These are phyloP conservation scores for Actinostola sp. DNA, from an alignment of 92 coral and sea anemone genomes.

Conservation along the genomic window DNA sequence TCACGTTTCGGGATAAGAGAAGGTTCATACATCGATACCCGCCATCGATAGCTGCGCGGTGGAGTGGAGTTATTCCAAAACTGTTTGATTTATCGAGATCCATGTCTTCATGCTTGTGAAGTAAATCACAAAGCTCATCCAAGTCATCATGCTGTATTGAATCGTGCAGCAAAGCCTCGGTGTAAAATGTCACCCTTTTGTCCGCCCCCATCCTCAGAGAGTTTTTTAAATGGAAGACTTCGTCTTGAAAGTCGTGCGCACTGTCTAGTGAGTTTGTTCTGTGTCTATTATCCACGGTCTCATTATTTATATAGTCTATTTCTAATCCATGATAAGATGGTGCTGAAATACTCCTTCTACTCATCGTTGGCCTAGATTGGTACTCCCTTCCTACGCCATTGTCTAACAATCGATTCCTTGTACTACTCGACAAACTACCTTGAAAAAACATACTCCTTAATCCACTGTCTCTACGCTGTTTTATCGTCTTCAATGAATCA, in stretches of 20 bases:
- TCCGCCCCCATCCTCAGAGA: not conserved
- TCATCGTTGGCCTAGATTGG: not conserved
- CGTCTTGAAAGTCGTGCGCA: not conserved
- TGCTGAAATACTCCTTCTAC: not conserved
- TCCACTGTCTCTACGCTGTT: constrained; percentile 14
- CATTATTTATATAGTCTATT: not conserved
- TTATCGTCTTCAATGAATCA: constrained; percentile 14
- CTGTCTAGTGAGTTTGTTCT: not conserved
- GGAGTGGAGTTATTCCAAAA: constrained; percentile 75
- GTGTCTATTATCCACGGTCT: not conserved
- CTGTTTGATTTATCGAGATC: constrained; percentile 46
- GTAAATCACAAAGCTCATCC: constrained; percentile 47
- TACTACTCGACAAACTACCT: not conserved
- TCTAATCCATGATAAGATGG: not conserved
- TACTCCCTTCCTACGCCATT: not conserved
- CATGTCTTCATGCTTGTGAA: constrained; percentile 25
- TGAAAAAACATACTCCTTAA: constrained; percentile 12
- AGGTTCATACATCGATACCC: constrained; percentile 73
- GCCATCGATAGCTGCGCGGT: constrained; percentile 84
- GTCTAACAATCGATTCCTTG: not conserved
- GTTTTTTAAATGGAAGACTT: not conserved
- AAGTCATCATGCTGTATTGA: constrained; percentile 61
- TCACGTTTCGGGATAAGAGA: constrained; percentile 68
- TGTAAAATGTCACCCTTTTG: constrained; percentile 20
- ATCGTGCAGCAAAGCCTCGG: constrained; percentile 32